Base-by-base conservation (phyloP, 2,113 vertebrate species). In the Scytalopus superciliaris region DNA sequence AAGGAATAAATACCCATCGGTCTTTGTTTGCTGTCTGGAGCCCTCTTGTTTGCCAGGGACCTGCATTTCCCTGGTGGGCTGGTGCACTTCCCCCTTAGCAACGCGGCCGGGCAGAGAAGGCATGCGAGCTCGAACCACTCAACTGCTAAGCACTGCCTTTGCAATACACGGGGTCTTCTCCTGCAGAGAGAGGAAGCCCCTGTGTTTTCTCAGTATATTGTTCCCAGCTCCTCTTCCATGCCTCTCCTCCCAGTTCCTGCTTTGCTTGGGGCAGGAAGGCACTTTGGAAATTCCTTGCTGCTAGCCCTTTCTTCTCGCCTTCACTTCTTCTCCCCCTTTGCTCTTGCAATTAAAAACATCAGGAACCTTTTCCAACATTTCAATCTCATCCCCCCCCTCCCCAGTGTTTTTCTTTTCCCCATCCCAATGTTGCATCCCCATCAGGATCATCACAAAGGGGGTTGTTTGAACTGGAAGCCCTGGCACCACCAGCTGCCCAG, bases 211-310 rank as follows among this genome's bases (percentile, higher is more conserved):
- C 90, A 86, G 37, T 89, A 98, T 93, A 98, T 99, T 99, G 99
- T 99, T 98, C 94, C 97, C 83, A 95, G 88, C 98, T 98, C 98
- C 88, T 98, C 97, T 98, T 97, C 98, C 98, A 97, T 98, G 97
- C 97, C 98, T 98, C 97, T 97, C 95, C 96, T 97, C 97, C 98
- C 98, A 87, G 97, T 98, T 98, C 98, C 98, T 96, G 98, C 98
- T 98, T 98, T 98, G 97, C 98, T 98, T 68, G 81, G 88, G 97
- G 97, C 98, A 98, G 98, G 98, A 98, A 97, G 97, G 96, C 97
- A 96, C 97, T 97, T 97, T 97, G 98, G 98, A 98, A 97, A 99
- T 99, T 99, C 99, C 99, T 98, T 98, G 97, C 98, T 98, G 99
- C 99, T 98, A 98, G 98, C 98, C 86, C 84, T 97, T 97, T 98